phyloP scores from a whole-genome alignment of 2,113 vertebrate species.

The Panthera uncia region DNA sequence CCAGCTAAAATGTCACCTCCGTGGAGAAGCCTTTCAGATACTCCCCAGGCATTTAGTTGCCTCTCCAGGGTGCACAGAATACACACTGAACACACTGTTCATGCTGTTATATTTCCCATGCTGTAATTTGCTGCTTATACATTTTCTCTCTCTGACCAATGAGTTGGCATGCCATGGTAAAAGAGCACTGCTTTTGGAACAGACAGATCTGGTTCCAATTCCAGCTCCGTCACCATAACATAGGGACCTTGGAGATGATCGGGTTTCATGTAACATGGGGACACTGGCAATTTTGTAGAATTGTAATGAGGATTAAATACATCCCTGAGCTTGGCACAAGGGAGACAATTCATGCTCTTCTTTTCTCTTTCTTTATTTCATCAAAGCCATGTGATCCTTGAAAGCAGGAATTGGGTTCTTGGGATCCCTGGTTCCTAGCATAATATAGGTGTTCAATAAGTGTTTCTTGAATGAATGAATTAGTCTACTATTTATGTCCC shows the following conservation, averaged over 20 bases:
- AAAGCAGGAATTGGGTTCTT: neutral
- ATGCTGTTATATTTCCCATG: neutral
- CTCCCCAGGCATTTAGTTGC: conserved; percentile 50
- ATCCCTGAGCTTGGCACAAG: neutral
- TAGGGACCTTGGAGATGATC: neutral
- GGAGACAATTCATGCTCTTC: neutral
- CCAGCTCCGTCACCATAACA: neutral
- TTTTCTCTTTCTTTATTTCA: neutral
- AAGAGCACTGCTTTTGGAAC: neutral
- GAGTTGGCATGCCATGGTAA: neutral
- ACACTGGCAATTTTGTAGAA: neutral
- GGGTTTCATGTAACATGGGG: neutral
- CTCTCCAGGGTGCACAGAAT: neutral
- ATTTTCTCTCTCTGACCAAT: neutral
- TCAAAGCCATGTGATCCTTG: neutral
- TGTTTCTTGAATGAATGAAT: neutral
- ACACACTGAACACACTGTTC: neutral
- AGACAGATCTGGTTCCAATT: neutral
- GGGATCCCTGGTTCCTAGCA: neutral
- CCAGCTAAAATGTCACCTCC: conserved; percentile 69
- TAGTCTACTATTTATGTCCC: neutral
- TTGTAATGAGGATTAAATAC: neutral
- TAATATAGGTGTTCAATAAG: neutral
- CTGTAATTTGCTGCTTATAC: neutral
- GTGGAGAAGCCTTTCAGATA: conserved; percentile 59